Base-by-base conservation (phyloP, 2,888 invertebrate genomes). In the Bugula neritina region DNA sequence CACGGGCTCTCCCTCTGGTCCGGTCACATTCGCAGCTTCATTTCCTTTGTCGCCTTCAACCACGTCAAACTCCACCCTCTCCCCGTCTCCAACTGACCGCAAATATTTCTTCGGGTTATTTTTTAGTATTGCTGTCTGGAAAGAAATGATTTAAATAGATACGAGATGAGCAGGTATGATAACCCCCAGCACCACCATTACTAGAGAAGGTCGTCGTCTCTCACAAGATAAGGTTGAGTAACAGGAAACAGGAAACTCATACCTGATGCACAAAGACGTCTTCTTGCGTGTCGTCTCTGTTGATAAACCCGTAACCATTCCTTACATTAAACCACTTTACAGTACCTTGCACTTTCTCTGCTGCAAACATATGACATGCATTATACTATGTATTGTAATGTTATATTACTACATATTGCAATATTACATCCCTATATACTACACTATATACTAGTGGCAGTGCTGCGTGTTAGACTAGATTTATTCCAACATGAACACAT, bases 61-160 rank as follows among this genome's bases (percentile, higher is more conserved):
- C 81, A 98, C 97, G 87, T 96, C 97, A 87, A 98, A 98, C 86
- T 97, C 95, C 80, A 98, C 98, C 80, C 91, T 90, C 88, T 97
- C 97, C 77, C 96, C 96, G 88, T 97, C 97, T 81, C 96, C 97
- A 80, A 99, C 95, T 86, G 96, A 96, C 85, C 97, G 91, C 84
- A 98, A 94, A 85, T 93, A 93, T 88, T 99, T 99, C 84, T 92
- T 92, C 78, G 97, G 97, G 87, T 99, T 99, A 89, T 98, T 98
- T 87, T 94, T 95, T 79, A 91, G 89, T 84, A 99, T 97, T 83
- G 98, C 98, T 79, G 94, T 91, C 89, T 90, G 78, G 72, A 83
- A 63, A 82, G 10, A 58, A 43, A 43, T n/a, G n/a, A n/a, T n/a
- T n/a, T n/a, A n/a, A n/a, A n/a, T n/a, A n/a, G n/a, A n/a, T n/a